Evolutionary conservation across 2,888 invertebrate genomes (phyloP).

Genomic region (Hydrotaea cyrtoneurina): DNA sequence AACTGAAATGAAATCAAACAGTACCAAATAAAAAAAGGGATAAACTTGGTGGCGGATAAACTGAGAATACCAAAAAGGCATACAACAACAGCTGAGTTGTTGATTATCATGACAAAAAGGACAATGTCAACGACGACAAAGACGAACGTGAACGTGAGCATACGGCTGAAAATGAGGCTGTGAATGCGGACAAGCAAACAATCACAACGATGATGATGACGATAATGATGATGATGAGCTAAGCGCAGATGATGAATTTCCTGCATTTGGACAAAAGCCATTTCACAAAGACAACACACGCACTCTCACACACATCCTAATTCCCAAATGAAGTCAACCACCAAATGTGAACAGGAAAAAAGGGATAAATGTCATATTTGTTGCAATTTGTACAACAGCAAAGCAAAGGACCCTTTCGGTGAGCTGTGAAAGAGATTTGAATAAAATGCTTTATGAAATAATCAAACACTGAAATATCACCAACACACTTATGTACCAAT

Average conservation of each 20-base stretch:
- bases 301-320: not conserved
- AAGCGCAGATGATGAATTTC: conserved; percentile 64
- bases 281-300: conserved; percentile 2
- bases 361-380: conserved; percentile 71
- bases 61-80: conserved; percentile 46
- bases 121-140: conserved; percentile 46
- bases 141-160: not conserved
- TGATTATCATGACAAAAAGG: conserved; percentile 66
- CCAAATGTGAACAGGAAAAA: conserved; percentile 59
- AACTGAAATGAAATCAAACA: conserved; percentile 13
- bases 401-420: conserved; percentile 44
- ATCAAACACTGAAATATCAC: conserved; percentile 47
- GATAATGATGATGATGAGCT: conserved; percentile 61
- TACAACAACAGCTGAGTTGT: conserved; percentile 63
- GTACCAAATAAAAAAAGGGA: not conserved
- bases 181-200: conserved; percentile 26
- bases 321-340: conserved; percentile 57
- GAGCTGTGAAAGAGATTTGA: conserved; percentile 40
- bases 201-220: conserved; percentile 53
- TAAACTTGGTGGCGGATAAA: not conserved
- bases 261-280: conserved; percentile 48
- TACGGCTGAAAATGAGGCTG: conserved; percentile 24
- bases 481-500: conserved; percentile 13
- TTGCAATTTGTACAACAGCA: conserved; percentile 66
- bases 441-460: conserved; percentile 53